Evolutionary conservation across 2,888 invertebrate species (phyloP).

Genomic region (Gordius sp.): DNA sequence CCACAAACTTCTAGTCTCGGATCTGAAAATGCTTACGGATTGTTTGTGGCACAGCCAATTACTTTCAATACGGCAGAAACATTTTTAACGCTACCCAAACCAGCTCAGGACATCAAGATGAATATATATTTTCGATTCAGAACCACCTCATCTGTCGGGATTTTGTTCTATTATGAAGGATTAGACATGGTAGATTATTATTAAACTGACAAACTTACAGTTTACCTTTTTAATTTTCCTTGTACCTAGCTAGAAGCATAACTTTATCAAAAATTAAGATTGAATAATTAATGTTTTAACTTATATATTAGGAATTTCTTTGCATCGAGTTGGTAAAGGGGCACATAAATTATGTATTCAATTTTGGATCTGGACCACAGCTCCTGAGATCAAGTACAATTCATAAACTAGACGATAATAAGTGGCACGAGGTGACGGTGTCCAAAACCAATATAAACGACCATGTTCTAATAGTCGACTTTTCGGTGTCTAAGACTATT

Average conservation of each 20-base stretch:
- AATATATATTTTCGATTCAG: conserved; percentile 13
- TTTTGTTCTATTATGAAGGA: conserved; percentile 6
- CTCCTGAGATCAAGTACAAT: not conserved
- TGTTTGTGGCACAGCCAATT: not conserved
- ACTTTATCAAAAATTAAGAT: not conserved
- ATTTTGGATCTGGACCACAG: conserved; percentile 15
- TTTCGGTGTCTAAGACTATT: conserved; percentile 13
- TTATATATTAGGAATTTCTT: not conserved
- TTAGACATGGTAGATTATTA: not conserved
- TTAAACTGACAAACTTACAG: not conserved
- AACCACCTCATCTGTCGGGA: not conserved
- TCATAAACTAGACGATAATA: conserved; percentile 1
- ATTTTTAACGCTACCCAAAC: conserved; percentile 2
- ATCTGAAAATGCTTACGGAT: not conserved
- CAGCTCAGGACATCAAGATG: conserved; percentile 1
- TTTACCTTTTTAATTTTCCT: not conserved
- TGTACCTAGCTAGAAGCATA: not conserved
- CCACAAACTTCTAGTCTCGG: too few relatives aligned
- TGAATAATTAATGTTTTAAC: not conserved
- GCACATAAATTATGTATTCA: conserved; percentile 11
- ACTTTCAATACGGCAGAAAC: not conserved
- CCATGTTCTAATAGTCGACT: conserved; percentile 13
- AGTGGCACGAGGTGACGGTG: conserved; percentile 13
- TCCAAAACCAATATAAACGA: conserved; percentile 14
- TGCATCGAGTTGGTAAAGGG: conserved; percentile 11